phyloP scores from a whole-genome alignment of 2,888 invertebrate genomes.

The Branchipolynoe longqiensis region DNA sequence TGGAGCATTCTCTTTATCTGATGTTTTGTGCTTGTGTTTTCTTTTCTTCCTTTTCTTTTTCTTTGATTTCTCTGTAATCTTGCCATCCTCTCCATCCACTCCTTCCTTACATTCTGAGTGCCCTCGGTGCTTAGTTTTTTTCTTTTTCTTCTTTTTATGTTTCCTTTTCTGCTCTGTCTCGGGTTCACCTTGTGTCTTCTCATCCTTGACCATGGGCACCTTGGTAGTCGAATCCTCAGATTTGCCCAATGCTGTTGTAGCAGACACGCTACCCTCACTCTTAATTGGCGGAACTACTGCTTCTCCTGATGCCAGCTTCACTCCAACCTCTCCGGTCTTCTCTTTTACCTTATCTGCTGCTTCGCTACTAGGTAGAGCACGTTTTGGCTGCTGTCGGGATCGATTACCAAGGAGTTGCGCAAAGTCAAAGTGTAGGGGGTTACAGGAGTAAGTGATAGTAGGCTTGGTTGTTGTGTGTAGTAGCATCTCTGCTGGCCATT shows the following conservation, averaged over 20 bases:
- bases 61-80: conserved; percentile 66
- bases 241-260: conserved; percentile 17
- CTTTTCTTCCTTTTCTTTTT: conserved; percentile 71
- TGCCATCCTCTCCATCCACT: neutral
- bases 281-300: neutral
- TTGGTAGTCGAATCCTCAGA: neutral
- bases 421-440: conserved; percentile 80
- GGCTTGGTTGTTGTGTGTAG: conserved; percentile 75
- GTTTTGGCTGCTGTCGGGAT: conserved; percentile 58
- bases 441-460: conserved; percentile 76
- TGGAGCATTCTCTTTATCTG: conserved; percentile 64
- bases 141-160: conserved; percentile 50
- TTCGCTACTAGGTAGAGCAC: neutral
- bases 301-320: neutral
- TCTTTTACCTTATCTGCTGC: conserved; percentile 54
- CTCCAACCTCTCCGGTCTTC: conserved; percentile 53
- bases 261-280: neutral
- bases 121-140: conserved; percentile 37
- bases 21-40: conserved; percentile 65
- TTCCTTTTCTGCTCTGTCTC: conserved; percentile 55
- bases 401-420: conserved; percentile 65
- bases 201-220: neutral
- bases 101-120: conserved; percentile 46
- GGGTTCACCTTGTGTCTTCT: conserved; percentile 12
- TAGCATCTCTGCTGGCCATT: conserved; percentile 80